Base-by-base conservation (phyloP, 1,140 invertebrate species). In the Achroia grisella region DNA sequence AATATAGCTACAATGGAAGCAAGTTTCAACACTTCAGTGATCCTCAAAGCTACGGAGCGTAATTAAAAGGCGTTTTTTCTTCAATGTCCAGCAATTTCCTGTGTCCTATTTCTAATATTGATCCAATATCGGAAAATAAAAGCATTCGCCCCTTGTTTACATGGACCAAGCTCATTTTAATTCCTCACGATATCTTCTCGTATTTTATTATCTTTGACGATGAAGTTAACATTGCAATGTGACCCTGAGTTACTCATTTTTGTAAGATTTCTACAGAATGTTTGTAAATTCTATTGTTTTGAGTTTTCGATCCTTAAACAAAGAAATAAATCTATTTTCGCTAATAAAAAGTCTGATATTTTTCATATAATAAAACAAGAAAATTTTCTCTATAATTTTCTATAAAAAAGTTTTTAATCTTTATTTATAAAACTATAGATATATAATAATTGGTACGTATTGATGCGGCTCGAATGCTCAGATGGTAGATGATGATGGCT, bases 51-150 rank as follows among this genome's bases (percentile, higher is more conserved):
- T 57, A 23, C 51, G 48, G 48, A 34, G 31, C 54, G 62, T 70
- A 71, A 71, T 74, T 71, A 71, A 66, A 67, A 43, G 51, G 52
- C 46, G 58, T 65, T 66, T 69, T 67, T 58, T 50, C 42, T 63
- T 51, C 64, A 60, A 58, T 74, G 62, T 68, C 62, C 60, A 71
- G 56, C 56, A 77, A 70, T 72, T 71, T 74, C 63, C 65, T 66
- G 60, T 58, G 70, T 62, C 59, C 65, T 52, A 71, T 40, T 71
- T 70, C 62, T 45, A 34, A 55, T 68, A 70, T 74, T 61, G 68
- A 72, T 60, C 60, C 52, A 44, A 55, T 59, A 71, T 71, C 60
- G 73, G 66, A 74, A 72, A 74, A 72, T 77, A 71, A 62, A 58
- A 52, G 46, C 44, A 34, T 39, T 35, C 36, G 29, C 32, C 39